Percentiles rank a stretch among this genome's conserved stretches.
Conservation (phyloP, 2,797 vertebrate species). For the Adrianichthys oophorus region DNA sequence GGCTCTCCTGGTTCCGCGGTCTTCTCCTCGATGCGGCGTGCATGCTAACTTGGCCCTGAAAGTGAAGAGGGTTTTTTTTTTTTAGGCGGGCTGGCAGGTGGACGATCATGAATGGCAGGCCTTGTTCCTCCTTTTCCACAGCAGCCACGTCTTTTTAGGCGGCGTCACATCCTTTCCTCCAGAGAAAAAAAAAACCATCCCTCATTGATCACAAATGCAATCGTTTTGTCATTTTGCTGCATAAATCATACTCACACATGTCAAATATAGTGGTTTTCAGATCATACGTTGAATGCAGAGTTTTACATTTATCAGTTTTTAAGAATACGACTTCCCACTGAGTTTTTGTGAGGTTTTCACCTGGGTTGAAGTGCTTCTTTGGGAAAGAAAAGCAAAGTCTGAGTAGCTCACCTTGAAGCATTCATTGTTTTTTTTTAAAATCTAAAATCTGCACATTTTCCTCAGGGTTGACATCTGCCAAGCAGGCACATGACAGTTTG, state of each 20-base stretch:
- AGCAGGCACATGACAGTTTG: conserved; percentile 64
- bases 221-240: conserved; percentile 59
- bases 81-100: conserved; percentile 74
- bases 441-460: conserved; percentile 75
- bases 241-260: not conserved
- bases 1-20: conserved; percentile 16
- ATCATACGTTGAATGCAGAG: conserved; percentile 68
- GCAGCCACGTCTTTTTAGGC: conserved; percentile 60
- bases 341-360: conserved; percentile 30
- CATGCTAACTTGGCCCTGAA: conserved; percentile 64
- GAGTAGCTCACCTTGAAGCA: conserved; percentile 52
- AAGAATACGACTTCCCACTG: conserved; percentile 21
- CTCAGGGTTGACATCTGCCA: conserved; percentile 73
- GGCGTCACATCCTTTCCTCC: conserved; percentile 65
- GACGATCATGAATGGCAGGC: conserved; percentile 76
- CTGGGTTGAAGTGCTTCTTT: conserved; percentile 35
- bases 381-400: conserved; percentile 27
- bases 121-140: conserved; percentile 69
- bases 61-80: conserved; percentile 36
- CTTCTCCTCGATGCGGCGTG: conserved; percentile 51
- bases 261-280: conserved; percentile 55
- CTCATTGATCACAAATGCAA: conserved; percentile 69
- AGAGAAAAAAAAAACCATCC: conserved; percentile 64
- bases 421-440: conserved; percentile 40
- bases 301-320: conserved; percentile 34